These are phyloP conservation scores for Cyprinodon brontotheroides DNA, from an alignment of 2,113 vertebrate species.

Conservation along the genomic window DNA sequence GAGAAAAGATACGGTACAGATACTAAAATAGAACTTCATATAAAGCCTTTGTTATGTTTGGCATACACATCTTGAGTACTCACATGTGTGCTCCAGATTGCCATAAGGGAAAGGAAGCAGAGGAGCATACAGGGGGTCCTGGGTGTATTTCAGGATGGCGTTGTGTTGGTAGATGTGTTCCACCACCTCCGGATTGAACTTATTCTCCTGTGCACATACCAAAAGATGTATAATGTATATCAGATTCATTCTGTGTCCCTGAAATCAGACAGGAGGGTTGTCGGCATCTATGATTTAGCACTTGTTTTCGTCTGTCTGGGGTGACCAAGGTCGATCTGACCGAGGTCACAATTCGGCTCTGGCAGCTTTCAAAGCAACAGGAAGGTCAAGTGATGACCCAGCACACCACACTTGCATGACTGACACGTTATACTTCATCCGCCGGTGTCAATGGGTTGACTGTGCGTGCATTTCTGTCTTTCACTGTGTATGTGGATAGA, in stretches of 20 bases:
- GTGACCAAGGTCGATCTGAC: slow-evolving; percentile 51
- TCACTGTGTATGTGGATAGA: slow-evolving; percentile 46
- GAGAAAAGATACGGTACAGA: neutral
- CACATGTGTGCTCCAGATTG: slow-evolving; percentile 85
- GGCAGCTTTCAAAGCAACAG: slow-evolving; percentile 62
- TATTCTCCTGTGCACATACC: slow-evolving; percentile 84
- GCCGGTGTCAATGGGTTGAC: slow-evolving; percentile 64
- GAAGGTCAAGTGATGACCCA: slow-evolving; percentile 69
- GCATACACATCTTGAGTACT: slow-evolving; percentile 60
- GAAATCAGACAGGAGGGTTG: neutral
- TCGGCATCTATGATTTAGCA: slow-evolving; percentile 35
- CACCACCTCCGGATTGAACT: slow-evolving; percentile 87
- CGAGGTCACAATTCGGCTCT: slow-evolving; percentile 52
- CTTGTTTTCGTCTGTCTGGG: slow-evolving; percentile 38
- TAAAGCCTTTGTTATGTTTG: neutral
- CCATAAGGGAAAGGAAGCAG: slow-evolving; percentile 93
- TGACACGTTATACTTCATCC: slow-evolving; percentile 68
- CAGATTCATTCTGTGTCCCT: neutral
- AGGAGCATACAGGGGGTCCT: slow-evolving; percentile 89
- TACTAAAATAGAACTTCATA: neutral
- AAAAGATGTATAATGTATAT: slow-evolving; percentile 8
- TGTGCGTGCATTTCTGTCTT: slow-evolving; percentile 60
- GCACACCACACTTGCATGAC: slow-evolving; percentile 49
- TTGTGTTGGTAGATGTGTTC: slow-evolving; percentile 95
- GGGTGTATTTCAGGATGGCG: slow-evolving; percentile 92